Conservation (phyloP, 37 sponge, comb jelly and placozoan species). For the Corticium candelabrum region DNA sequence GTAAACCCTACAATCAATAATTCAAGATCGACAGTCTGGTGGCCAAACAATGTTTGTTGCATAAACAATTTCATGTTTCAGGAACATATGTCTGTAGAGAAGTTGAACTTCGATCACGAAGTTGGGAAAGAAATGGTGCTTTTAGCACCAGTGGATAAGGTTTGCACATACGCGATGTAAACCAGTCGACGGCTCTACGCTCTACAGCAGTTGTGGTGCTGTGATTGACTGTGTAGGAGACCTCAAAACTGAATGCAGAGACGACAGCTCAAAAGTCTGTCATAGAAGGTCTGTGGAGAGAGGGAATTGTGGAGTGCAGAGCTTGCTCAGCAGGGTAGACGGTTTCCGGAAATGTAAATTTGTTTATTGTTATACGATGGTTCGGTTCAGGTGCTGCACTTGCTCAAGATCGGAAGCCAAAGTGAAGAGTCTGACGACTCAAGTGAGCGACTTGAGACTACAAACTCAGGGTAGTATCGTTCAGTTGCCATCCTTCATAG, state of each 20-base stretch:
- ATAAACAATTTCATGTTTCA: background rate
- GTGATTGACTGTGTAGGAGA: slow-evolving; percentile 54
- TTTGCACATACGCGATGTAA: too few species aligned
- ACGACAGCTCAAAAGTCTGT: slow-evolving; percentile 61
- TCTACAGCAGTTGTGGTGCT: too few species aligned
- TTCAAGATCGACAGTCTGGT: too few species aligned
- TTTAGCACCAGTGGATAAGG: background rate
- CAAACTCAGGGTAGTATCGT: background rate
- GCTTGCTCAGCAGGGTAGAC: slow-evolving; percentile 60
- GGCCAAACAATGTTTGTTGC: too few species aligned
- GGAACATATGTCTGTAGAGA: background rate
- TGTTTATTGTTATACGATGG: background rate
- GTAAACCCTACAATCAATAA: too few species aligned
- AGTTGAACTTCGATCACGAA: background rate
- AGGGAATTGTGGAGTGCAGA: slow-evolving; percentile 75
- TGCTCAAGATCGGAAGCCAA: slow-evolving; percentile 79
- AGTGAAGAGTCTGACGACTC: slow-evolving; percentile 37
- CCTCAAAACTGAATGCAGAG: slow-evolving; percentile 34
- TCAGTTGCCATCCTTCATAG: too few species aligned
- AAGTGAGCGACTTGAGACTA: slow-evolving; percentile 22
- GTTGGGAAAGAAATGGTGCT: background rate
- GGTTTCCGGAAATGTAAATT: background rate
- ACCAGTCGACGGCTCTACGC: too few species aligned
- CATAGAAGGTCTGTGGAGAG: slow-evolving; percentile 62
- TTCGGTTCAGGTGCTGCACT: slow-evolving; percentile 47